Base-by-base conservation (phyloP, 2,113 vertebrate species). In the Campylomormyrus numenius region DNA sequence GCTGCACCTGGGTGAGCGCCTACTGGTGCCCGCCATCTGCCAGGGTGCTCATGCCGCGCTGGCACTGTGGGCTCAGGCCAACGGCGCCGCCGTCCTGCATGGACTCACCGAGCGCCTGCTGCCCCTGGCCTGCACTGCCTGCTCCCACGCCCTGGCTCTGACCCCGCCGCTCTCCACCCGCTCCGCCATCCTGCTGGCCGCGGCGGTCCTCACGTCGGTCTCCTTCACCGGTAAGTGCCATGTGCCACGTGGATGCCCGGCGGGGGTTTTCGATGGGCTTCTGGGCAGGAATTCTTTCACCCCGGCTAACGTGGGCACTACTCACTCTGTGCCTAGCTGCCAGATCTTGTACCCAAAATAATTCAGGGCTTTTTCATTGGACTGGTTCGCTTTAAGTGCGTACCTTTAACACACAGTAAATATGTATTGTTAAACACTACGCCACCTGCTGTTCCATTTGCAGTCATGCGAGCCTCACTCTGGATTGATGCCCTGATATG, bases 21-120 rank as follows among this genome's bases (percentile, higher is more conserved):
- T 96, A 77, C 90, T 96, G 92, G 94, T 95, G 2, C 95, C 96
- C 1, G 92, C 96, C 0, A 91, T 96, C 92, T 95, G 96, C 50
- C 93, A 62, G 92, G 92, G 95, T 62, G 31, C 92, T 89, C 94
- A 95, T 9, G 88, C 88, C 0, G 94, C 95, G 86, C 84, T 97
- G 90, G 87, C 90, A 19, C 88, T 92, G 90, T 96, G 96, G 96
- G 94, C 93, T 48, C 92, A 91, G 86, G 92, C 93, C 27, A 93
- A 88, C 89, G 90, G 92, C 0, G 90, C 92, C 19, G 88, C 89
- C 0, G 92, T 93, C 49, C 91, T 96, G 89, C 95, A 93, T 90
- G 27, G 91, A 3, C 77, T 95, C 45, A 92, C 88, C 7, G 45
- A 90, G 35, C 89, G 91, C 13, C 93, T 96, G 90, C 92, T 96